phyloP scores from a whole-genome alignment of 2,888 invertebrate species.

The Amphipoea oculea region DNA sequence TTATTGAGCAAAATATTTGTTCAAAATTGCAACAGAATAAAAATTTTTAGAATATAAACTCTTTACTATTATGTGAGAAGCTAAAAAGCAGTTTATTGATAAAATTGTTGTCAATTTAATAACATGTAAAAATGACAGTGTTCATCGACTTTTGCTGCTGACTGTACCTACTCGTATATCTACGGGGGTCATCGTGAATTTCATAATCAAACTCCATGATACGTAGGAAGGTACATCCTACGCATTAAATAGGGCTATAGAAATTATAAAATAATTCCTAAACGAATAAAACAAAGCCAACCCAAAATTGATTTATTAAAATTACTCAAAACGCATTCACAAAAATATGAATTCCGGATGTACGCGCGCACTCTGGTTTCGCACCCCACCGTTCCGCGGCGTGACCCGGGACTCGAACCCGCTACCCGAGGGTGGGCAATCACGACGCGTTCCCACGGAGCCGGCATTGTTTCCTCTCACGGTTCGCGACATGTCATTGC shows the following conservation, averaged over 20 bases:
- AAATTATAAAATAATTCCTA: slow-evolving; percentile 17
- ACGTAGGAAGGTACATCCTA: not conserved
- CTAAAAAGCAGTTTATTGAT: too few relatives aligned
- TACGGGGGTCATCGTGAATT: not conserved
- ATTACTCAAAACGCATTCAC: slow-evolving; percentile 68
- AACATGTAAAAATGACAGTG: too few relatives aligned
- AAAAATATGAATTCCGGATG: slow-evolving; percentile 83
- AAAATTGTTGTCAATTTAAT: too few relatives aligned
- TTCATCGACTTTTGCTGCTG: too few relatives aligned
- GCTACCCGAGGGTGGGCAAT: slow-evolving; percentile 83
- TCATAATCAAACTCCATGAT: not conserved
- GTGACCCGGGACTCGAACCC: slow-evolving; percentile 80
- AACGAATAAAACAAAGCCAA: slow-evolving; percentile 49
- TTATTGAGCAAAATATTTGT: too few relatives aligned
- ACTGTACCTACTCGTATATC: not conserved
- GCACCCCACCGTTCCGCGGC: slow-evolving; percentile 87
- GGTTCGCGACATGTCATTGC: slow-evolving; percentile 87
- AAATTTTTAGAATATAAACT: too few relatives aligned
- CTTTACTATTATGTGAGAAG: too few relatives aligned
- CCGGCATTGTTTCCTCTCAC: slow-evolving; percentile 85
- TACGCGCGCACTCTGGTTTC: slow-evolving; percentile 78
- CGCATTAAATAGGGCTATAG: not conserved
- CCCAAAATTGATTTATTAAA: slow-evolving; percentile 61
- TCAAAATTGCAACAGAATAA: too few relatives aligned
- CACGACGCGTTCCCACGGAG: slow-evolving; percentile 86